Evolutionary conservation across 2,888 invertebrate genomes (phyloP).

Genomic region (Phortica magna): DNA sequence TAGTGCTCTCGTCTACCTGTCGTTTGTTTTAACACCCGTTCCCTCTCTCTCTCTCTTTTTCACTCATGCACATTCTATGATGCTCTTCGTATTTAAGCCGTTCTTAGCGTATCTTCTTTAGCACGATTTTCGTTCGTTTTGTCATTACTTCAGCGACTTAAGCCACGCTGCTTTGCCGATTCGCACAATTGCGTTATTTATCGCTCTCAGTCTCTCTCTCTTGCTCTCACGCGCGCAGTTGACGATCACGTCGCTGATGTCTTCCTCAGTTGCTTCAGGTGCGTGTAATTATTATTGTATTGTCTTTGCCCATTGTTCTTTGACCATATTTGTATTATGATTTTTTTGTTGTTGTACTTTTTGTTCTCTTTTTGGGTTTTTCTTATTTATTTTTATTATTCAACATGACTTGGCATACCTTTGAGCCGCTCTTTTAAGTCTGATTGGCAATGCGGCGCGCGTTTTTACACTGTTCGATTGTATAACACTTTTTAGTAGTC

Average conservation of each 20-base stretch:
- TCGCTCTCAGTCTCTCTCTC: not conserved
- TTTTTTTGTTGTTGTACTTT: not conserved
- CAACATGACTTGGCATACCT: not conserved
- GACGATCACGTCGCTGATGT: not conserved
- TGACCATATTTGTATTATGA: not conserved
- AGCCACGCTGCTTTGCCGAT: not conserved
- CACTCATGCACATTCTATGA: too few relatives aligned
- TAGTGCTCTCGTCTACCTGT: not conserved
- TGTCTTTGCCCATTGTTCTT: constrained; percentile 22
- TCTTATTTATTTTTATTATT: not conserved
- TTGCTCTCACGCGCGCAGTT: not conserved
- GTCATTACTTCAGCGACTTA: not conserved
- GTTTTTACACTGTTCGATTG: too few relatives aligned
- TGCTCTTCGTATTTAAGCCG: constrained; percentile 13
- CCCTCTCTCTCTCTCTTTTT: too few relatives aligned
- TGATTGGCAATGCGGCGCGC: not conserved
- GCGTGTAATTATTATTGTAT: constrained; percentile 8
- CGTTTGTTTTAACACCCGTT: too few relatives aligned
- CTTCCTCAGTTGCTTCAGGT: constrained; percentile 10
- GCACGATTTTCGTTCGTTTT: not conserved
- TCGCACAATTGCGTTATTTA: not conserved
- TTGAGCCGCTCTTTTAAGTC: not conserved
- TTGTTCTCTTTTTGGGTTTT: not conserved
- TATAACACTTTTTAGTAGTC: too few relatives aligned
- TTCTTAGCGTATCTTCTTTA: not conserved